Conservation (phyloP, 2,113 vertebrate genomes). For the Ardeotis arabs region DNA sequence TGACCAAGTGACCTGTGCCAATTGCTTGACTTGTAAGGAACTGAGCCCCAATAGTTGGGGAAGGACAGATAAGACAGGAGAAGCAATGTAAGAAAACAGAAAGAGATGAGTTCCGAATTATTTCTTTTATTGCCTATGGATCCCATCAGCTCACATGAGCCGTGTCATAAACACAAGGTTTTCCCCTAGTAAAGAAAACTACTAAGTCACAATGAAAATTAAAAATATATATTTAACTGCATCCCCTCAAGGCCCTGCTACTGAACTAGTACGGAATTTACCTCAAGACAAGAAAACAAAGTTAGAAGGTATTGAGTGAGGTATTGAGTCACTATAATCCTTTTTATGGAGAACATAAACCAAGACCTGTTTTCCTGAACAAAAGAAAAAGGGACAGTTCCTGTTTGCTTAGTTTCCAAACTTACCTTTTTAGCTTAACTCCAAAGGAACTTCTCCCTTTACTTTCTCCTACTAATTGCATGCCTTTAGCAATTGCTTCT, state of each 20-base stretch:
- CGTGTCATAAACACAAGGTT: neutral
- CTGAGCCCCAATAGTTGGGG: neutral
- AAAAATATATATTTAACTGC: neutral
- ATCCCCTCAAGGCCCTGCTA: neutral
- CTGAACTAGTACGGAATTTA: neutral
- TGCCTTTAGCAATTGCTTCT: neutral
- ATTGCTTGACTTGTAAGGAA: neutral
- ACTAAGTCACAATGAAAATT: neutral
- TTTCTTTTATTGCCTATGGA: neutral
- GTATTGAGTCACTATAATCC: neutral
- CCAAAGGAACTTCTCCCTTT: neutral
- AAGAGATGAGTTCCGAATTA: neutral
- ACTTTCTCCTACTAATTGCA: neutral
- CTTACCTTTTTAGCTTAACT: neutral
- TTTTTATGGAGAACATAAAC: neutral
- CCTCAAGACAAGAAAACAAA: neutral
- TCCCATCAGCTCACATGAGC: neutral
- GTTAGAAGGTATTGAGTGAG: neutral
- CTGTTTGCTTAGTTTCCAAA: neutral
- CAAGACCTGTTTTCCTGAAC: neutral
- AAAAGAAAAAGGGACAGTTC: neutral
- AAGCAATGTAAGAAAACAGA: neutral
- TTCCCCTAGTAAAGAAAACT: neutral
- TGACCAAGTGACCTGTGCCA: neutral
- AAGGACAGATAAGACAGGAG: neutral